Evolutionary conservation across 2,113 vertebrate species (phyloP).

Genomic region (Myrmecobius fasciatus): DNA sequence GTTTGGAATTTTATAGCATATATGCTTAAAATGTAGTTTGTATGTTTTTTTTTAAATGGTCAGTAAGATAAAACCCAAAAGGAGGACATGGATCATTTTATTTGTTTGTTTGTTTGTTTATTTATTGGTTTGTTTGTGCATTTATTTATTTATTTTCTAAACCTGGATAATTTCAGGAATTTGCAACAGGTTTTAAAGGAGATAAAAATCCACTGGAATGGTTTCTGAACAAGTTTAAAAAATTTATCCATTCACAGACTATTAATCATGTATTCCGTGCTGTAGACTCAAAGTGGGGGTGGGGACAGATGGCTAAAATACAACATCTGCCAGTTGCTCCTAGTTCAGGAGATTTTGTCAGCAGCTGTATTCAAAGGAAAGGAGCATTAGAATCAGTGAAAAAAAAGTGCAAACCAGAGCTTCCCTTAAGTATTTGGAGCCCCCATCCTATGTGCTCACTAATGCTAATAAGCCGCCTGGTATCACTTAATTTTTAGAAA

Average conservation of each 20-base stretch:
- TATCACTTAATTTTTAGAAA: background rate
- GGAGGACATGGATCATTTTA: background rate
- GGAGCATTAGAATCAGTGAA: background rate
- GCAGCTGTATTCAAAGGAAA: background rate
- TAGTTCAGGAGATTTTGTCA: background rate
- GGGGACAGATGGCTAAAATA: background rate
- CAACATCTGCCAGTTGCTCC: background rate
- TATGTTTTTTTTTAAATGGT: background rate
- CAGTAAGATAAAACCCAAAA: background rate
- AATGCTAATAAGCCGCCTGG: background rate
- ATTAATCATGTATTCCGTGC: background rate
- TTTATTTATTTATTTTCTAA: no score
- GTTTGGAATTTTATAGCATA: no score
- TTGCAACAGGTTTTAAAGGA: background rate
- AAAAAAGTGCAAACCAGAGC: background rate
- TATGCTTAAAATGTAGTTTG: background rate
- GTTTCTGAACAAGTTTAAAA: background rate
- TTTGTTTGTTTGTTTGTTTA: no score
- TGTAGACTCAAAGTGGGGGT: no score
- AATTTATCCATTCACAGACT: background rate
- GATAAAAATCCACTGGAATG: background rate
- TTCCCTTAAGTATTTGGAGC: background rate
- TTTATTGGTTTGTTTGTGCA: no score
- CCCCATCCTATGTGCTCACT: background rate
- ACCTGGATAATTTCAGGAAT: background rate